A percentile compares a stretch with the other conserved stretches of the same genome.
Evolutionary conservation across 2,113 vertebrate species (phyloP).

Genomic region (Antechinus stuartii): DNA sequence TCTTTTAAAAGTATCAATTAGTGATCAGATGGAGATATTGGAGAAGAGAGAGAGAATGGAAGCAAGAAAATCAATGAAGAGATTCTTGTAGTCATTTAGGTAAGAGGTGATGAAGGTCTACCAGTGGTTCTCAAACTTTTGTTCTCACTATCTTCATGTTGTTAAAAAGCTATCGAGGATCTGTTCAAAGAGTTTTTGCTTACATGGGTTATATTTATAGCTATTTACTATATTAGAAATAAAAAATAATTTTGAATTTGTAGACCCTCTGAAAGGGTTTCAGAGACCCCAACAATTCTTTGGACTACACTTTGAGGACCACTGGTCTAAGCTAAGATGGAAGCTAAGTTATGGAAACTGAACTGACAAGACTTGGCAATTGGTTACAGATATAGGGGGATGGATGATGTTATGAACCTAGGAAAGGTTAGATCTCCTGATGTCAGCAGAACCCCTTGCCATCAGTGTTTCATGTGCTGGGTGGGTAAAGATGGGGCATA

Average conservation of each 20-base stretch:
- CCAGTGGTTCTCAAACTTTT: no score
- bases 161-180: no score
- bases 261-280: no score
- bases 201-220: no score
- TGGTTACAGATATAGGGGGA: background rate
- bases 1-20: background rate
- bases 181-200: no score
- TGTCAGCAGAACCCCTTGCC: background rate
- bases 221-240: no score
- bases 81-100: background rate
- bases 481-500: background rate
- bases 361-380: background rate
- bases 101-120: background rate
- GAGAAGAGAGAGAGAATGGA: background rate
- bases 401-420: background rate
- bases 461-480: background rate
- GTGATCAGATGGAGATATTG: background rate
- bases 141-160: no score
- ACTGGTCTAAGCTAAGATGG: background rate
- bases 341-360: background rate
- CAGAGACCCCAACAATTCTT: no score
- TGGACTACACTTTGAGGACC: no score
- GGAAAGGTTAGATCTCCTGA: background rate
- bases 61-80: background rate
- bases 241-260: no score